Conservation (phyloP, 2,888 invertebrate species). For the Lasioglossum lativentre region DNA sequence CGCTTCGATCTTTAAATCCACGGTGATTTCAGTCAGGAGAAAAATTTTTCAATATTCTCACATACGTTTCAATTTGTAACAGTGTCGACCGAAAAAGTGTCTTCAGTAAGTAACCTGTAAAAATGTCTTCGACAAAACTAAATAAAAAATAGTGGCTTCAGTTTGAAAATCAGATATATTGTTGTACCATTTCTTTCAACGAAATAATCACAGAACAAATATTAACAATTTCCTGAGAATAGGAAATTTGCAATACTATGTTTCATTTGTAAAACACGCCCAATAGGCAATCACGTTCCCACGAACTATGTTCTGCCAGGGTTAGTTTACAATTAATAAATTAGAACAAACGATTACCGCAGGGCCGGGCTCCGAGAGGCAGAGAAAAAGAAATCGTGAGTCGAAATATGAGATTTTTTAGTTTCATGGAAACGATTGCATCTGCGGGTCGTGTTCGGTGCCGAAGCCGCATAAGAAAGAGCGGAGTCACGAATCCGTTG, state of each 20-base stretch:
- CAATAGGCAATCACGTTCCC: neutral
- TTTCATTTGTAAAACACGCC: neutral
- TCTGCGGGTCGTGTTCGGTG: constrained; percentile 52
- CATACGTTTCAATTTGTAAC: neutral
- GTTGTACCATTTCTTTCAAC: too few species aligned
- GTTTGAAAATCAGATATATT: too few species aligned
- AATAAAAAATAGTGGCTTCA: too few species aligned
- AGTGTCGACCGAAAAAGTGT: neutral
- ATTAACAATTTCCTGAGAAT: neutral
- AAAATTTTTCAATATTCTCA: neutral
- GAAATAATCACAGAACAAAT: neutral
- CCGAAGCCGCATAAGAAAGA: constrained; percentile 66
- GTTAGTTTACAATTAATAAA: neutral
- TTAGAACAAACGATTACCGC: neutral
- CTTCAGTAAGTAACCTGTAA: too few species aligned
- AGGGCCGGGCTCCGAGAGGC: neutral
- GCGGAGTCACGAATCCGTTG: constrained; percentile 71
- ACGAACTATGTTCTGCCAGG: neutral
- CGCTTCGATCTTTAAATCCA: neutral
- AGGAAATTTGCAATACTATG: neutral
- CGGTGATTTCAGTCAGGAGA: too few species aligned
- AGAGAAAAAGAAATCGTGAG: neutral
- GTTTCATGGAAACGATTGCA: constrained; percentile 13
- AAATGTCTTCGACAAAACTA: neutral
- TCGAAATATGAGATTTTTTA: neutral